These are phyloP conservation scores for Bombus sylvicola DNA, from an alignment of 1,140 invertebrate species.

Conservation along the genomic window DNA sequence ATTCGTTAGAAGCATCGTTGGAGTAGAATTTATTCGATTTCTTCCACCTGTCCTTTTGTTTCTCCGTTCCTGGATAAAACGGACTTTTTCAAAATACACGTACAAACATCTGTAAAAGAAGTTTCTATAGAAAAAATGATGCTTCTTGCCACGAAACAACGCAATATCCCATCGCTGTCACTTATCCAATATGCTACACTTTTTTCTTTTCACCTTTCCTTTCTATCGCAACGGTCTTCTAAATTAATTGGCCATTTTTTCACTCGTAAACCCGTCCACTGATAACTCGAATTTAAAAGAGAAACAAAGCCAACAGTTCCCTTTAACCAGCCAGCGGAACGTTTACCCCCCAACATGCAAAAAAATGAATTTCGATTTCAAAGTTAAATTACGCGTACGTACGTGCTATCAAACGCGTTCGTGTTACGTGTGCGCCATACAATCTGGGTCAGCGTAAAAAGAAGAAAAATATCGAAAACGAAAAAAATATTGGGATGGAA, in stretches of 20 bases:
- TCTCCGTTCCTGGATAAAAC: background rate
- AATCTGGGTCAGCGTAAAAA: background rate
- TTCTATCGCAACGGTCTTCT: too few species aligned
- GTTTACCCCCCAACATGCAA: background rate
- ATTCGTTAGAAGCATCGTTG: background rate
- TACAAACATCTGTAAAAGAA: background rate
- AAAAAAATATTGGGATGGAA: background rate
- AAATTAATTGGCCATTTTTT: background rate
- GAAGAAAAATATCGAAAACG: background rate
- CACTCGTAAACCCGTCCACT: too few species aligned
- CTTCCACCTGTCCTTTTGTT: background rate
- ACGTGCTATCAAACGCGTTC: background rate
- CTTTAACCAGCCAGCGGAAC: background rate
- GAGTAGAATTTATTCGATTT: background rate
- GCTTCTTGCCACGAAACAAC: background rate
- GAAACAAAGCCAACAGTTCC: background rate
- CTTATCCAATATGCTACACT: background rate
- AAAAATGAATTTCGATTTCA: conserved; percentile 3
- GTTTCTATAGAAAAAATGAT: background rate
- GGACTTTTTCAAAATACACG: background rate
- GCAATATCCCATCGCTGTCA: background rate
- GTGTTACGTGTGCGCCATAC: background rate
- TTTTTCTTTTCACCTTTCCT: too few species aligned
- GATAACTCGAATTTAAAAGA: background rate
- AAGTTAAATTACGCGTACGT: conserved; percentile 4